Conservation (phyloP, 2,113 vertebrate genomes). For the Nansenia antarctica region DNA sequence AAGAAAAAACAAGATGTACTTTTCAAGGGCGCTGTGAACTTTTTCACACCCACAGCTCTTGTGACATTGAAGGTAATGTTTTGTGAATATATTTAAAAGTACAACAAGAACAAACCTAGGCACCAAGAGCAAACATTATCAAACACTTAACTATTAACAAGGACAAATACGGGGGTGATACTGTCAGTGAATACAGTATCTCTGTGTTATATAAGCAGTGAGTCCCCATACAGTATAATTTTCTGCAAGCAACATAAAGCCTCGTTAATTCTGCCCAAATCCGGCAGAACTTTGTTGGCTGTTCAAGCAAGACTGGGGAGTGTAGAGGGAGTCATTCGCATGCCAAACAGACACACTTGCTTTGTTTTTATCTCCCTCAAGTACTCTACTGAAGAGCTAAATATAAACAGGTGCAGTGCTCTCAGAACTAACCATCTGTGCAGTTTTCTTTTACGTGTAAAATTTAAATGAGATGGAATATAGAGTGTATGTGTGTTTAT, state of each 20-base stretch:
- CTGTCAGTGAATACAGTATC: no score
- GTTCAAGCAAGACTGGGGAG: slow-evolving; percentile 41
- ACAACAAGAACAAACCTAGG: background rate
- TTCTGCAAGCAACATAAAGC: slow-evolving; percentile 24
- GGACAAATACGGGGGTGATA: slow-evolving; percentile 1
- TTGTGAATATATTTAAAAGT: background rate
- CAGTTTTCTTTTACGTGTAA: slow-evolving; percentile 47
- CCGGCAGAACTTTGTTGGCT: slow-evolving; percentile 52
- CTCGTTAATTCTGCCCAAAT: slow-evolving; percentile 33
- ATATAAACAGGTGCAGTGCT: slow-evolving; percentile 75
- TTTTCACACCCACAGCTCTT: background rate
- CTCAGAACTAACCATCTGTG: slow-evolving; percentile 73
- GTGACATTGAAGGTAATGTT: background rate
- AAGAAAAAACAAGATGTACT: background rate
- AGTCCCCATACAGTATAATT: slow-evolving; percentile 12
- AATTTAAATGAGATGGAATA: slow-evolving; percentile 22
- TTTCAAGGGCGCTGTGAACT: slow-evolving; percentile 17
- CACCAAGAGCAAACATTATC: background rate
- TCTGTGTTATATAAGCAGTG: slow-evolving; percentile 15
- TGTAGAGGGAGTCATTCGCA: slow-evolving; percentile 50
- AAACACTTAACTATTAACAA: background rate
- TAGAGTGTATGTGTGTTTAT: slow-evolving; percentile 25
- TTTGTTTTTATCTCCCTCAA: slow-evolving; percentile 73
- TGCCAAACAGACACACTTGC: slow-evolving; percentile 66
- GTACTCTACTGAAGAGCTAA: slow-evolving; percentile 73